These are phyloP conservation scores for Dendrolimus pini DNA, from an alignment of 2,888 invertebrate species.

Conservation along the genomic window DNA sequence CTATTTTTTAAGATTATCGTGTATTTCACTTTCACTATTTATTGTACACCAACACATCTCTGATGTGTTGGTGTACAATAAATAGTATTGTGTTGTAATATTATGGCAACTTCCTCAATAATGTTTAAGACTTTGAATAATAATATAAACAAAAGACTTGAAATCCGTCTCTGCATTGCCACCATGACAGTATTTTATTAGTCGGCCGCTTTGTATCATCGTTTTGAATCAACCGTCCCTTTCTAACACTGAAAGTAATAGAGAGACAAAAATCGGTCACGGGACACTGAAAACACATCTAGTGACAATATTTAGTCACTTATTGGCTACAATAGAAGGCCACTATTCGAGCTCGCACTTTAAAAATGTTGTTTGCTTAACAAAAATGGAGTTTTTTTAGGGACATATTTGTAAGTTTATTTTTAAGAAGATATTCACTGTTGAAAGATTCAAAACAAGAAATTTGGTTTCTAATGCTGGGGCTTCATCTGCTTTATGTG, in stretches of 20 bases:
- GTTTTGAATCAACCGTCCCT: slow-evolving; percentile 24
- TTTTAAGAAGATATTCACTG: background rate
- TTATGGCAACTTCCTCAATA: no score
- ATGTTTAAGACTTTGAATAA: no score
- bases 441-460: background rate
- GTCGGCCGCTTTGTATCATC: slow-evolving; percentile 67
- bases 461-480: no score
- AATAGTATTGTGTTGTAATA: no score
- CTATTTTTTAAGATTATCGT: no score
- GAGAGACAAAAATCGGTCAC: slow-evolving; percentile 34
- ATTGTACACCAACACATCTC: no score
- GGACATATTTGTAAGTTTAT: background rate
- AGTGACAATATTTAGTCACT: slow-evolving; percentile 64
- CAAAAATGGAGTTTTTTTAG: background rate
- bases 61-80: no score
- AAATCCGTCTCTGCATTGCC: slow-evolving; percentile 58
- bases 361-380: background rate
- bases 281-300: slow-evolving; percentile 33
- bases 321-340: slow-evolving; percentile 58
- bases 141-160: no score
- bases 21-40: no score
- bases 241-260: slow-evolving; percentile 21
- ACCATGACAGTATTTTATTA: slow-evolving; percentile 71
- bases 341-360: background rate
- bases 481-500: no score